Evolutionary conservation across 2,888 invertebrate genomes (phyloP), one percentile per base, ranked within the genome.

Genomic region (Philopedon plagiatum): DNA sequence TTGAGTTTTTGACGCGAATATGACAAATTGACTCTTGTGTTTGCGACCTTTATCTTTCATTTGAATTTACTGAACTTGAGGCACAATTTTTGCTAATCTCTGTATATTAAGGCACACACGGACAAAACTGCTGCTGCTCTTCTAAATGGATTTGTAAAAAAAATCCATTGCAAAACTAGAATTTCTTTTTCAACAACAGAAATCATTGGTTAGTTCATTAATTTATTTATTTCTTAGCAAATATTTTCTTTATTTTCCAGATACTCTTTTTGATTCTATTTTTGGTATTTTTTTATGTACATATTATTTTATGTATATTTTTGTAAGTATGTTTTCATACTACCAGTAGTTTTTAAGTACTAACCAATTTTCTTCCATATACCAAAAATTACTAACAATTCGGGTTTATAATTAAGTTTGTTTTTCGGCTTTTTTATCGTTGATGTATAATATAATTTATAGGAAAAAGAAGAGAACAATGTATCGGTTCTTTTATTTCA

Each of bases 261-360:
- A 44, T 2, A 41, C 1, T 15, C 2, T 46, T n/a, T 8, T 46
- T 23, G 9, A 13, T 54, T 44, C 61, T 61, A 46, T 46, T 61
- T 44, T 61, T 61, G 4, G 61, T 18, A 29, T 23, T 51, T 63
- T 49, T 63, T 51, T 19, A 29, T 26, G 49, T 63, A 51, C 37
- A 63, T 63, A 63, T 63, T 18, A 63, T 26, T 51, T 63, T 63
- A 63, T 63, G 62, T 63, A 63, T 63, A 63, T 37, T 63, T 63
- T 63, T 63, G 62, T 63, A 63, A 63, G 62, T 63, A 51, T 63
- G 62, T 63, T 63, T 63, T 63, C 62, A 63, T 63, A 63, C 62
- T 63, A n/a, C 23, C 49, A 15, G 29, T 61, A 61, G 19, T 46
- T 32, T 49, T 49, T 63, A 62, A 63, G 62, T 63, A 63, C 62